Conservation (phyloP, 2,888 invertebrate genomes). For the Nysson spinosus region DNA sequence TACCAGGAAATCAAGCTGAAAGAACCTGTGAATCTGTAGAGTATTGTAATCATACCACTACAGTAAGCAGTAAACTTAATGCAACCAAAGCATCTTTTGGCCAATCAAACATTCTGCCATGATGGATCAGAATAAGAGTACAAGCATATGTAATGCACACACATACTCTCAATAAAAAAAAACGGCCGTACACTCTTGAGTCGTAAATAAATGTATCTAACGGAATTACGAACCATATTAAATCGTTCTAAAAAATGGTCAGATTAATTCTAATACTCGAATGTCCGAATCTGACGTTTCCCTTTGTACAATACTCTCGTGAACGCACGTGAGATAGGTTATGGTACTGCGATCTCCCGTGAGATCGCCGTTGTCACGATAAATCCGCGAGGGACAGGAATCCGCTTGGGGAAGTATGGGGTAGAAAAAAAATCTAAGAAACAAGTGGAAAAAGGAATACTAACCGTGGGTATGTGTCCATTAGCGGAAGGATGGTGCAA, state of each 20-base stretch:
- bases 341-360: conserved; percentile 27
- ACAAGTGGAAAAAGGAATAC: conserved; percentile 35
- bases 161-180: conserved; percentile 13
- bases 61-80: conserved; percentile 6
- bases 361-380: conserved; percentile 5
- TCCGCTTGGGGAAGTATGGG: neutral
- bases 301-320: neutral
- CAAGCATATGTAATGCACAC: conserved; percentile 34
- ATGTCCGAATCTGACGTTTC: conserved; percentile 1
- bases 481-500: conserved; percentile 76
- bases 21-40: neutral
- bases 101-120: conserved; percentile 27
- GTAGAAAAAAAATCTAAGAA: neutral
- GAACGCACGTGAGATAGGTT: conserved; percentile 40
- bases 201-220: too few species aligned
- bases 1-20: too few species aligned
- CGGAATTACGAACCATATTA: too few species aligned
- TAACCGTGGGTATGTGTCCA: conserved; percentile 75
- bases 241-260: too few species aligned
- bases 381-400: too few species aligned
- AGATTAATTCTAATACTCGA: too few species aligned
- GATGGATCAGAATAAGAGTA: conserved; percentile 36
- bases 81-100: conserved; percentile 23
- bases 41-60: conserved; percentile 2
- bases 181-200: too few species aligned